Evolutionary conservation across 1,140 invertebrate species (phyloP), one percentile per base, ranked within the genome.

Genomic region (Drosophila baimaii): DNA sequence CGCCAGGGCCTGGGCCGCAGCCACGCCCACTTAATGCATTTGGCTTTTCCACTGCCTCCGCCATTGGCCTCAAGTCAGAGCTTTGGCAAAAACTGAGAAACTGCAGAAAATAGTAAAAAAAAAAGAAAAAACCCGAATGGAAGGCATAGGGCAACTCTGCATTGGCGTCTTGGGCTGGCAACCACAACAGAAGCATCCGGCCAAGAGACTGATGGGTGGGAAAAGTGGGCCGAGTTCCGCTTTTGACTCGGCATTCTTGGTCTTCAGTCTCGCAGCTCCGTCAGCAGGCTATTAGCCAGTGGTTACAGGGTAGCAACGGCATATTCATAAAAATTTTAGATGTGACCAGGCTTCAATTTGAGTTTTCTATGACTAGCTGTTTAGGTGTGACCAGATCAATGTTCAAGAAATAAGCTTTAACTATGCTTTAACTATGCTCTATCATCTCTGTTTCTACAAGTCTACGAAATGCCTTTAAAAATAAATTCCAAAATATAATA

Each of bases 11-110:
- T 52, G 33, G 12, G 47, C 33, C 70, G 33, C 66, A 66, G 76
- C 68, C 83, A 88, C 83, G 83, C 83, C 83, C 80, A 70, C 73
- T 89, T 89, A 89, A 88, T 88, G 84, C 72, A 63, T 77, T 77
- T 44, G 61, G 61, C 56, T 44, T 65, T 74, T 46, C 57, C 61
- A 59, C 23, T 27, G 59, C 69, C 63, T 58, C 12, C 52, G 12
- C 44, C 47, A 19, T 29, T 59, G 47, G 65, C 66, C 73, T 61
- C 54, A 64, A 76, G 70, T 77, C 70, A 77, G 76, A 73, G 65
- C 82, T 79, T 76, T 72, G 73, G 64, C 44, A 41, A 35, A 52
- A 52, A 54, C 51, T 54, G 51, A 35, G 19, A 54, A 59, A 35
- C 15, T 52, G 54, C 17, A 43, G 17, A 69, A 47, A 17, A n/a